phyloP scores from a whole-genome alignment of 1,140 invertebrate species.

The Pinna nobilis region DNA sequence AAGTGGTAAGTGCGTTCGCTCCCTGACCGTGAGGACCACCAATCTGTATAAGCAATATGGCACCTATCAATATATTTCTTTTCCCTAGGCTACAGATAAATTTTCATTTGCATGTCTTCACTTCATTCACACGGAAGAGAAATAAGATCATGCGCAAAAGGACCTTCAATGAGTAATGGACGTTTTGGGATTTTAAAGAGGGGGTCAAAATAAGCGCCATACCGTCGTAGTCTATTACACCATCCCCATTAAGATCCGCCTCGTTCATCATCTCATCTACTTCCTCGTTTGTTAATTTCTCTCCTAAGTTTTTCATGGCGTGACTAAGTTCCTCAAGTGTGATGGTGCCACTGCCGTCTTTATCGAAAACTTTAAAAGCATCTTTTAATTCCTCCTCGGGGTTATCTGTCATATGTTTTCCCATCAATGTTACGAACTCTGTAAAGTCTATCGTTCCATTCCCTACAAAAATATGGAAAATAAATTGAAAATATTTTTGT shows the following conservation, averaged over 20 bases:
- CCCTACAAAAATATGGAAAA: conserved; percentile 23
- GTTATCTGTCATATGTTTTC: conserved; percentile 88
- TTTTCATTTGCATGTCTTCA: too few species aligned
- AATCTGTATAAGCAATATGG: too few species aligned
- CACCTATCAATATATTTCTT: too few species aligned
- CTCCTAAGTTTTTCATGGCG: conserved; percentile 94
- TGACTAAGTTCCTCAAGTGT: conserved; percentile 71
- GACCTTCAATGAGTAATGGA: too few species aligned
- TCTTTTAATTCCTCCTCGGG: conserved; percentile 99
- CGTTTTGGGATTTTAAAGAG: too few species aligned
- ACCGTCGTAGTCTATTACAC: conserved; percentile 33
- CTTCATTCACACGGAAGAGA: too few species aligned
- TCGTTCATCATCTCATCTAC: conserved; percentile 93
- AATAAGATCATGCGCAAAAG: too few species aligned
- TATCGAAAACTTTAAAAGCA: conserved; percentile 98
- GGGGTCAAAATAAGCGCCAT: too few species aligned
- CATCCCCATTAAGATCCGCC: conserved; percentile 29
- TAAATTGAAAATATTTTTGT: conserved; percentile 4
- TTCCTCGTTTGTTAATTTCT: conserved; percentile 91
- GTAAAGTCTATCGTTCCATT: conserved; percentile 48
- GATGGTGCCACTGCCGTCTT: conserved; percentile 95
- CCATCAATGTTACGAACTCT: conserved; percentile 47
- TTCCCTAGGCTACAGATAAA: too few species aligned
- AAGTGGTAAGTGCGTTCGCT: too few species aligned
- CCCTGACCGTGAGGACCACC: too few species aligned